Evolutionary conservation across 2,888 invertebrate genomes (phyloP), one percentile per base, ranked within the genome.

Genomic region (Trimorus sp.): DNA sequence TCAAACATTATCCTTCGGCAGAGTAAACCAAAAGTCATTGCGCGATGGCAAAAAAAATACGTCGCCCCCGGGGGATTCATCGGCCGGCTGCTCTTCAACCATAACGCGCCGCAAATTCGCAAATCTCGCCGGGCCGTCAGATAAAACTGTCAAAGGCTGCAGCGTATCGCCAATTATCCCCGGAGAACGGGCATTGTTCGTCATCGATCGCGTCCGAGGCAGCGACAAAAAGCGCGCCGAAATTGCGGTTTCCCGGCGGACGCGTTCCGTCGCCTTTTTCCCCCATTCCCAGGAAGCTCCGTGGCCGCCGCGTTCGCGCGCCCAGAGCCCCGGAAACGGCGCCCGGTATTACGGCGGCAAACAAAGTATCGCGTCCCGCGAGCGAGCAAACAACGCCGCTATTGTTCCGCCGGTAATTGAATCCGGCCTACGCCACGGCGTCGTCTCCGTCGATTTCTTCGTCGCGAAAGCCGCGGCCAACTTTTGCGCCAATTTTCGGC

Each of bases 271-370:
- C 54, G 26, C 26, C 26, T 26, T 26, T 26, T 26, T 4, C 26
- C 4, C 26, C 26, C 26, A 1, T 26, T 4, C 26, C 26, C 26
- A n/a, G 26, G 26, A 3, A 26, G 65, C 49, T 36, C 58, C 63
- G 63, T 36, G 63, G 1, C 6, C 45, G 59, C 58, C 63, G 63
- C 16, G 63, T 45, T 45, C 45, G 59, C n/a, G 66, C 42, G 15
- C 40, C 45, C 56, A 70, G 54, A 82, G 71, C 45, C 45, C 9
- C 9, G 45, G 42, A 75, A 79, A 69, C 63, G 68, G 75, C 80
- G 62, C 77, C 83, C 83, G 86, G 86, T 88, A 88, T 89, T 88
- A 89, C 85, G 83, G 85, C 86, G 86, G 86, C 26, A 26, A 26
- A 26, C 26, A 26, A 26, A 26, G 4, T 26, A 26, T 4, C 26